phyloP scores from a whole-genome alignment of 2,113 vertebrate species.

The Neomonachus schauinslandi region DNA sequence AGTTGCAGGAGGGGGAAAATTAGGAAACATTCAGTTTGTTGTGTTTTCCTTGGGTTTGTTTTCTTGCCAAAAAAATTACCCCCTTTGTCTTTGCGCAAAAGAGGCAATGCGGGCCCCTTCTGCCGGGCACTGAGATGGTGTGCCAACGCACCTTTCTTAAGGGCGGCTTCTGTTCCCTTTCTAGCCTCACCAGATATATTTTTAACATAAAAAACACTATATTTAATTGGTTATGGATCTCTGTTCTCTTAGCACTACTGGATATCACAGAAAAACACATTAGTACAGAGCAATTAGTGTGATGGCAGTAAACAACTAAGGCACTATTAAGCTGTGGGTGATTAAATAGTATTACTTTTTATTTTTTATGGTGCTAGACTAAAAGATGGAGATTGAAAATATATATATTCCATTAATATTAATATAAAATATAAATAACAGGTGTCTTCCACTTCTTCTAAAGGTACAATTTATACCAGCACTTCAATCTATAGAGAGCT shows the following conservation, averaged over 20 bases:
- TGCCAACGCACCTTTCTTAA: slow-evolving; percentile 81
- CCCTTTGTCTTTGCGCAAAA: slow-evolving; percentile 83
- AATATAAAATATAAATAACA: slow-evolving; percentile 83
- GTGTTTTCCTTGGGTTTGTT: slow-evolving; percentile 82
- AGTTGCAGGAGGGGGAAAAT: not conserved
- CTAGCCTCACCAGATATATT: slow-evolving; percentile 87
- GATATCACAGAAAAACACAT: slow-evolving; percentile 92
- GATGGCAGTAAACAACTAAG: slow-evolving; percentile 90
- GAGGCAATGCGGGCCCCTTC: slow-evolving; percentile 83
- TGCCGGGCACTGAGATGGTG: slow-evolving; percentile 79
- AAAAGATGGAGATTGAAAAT: slow-evolving; percentile 84
- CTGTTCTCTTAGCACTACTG: slow-evolving; percentile 91
- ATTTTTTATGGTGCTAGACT: slow-evolving; percentile 89
- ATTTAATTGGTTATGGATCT: slow-evolving; percentile 92
- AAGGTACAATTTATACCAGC: slow-evolving; percentile 71
- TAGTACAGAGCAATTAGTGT: slow-evolving; percentile 91
- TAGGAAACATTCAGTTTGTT: slow-evolving; percentile 72
- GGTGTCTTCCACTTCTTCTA: slow-evolving; percentile 83
- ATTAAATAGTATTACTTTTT: slow-evolving; percentile 91
- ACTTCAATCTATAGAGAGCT: slow-evolving; percentile 73
- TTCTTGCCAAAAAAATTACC: slow-evolving; percentile 85
- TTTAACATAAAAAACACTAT: slow-evolving; percentile 91
- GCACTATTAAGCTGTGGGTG: slow-evolving; percentile 92
- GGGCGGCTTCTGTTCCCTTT: slow-evolving; percentile 84
- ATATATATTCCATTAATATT: slow-evolving; percentile 81